These are phyloP conservation scores for Caenorhabditis sp. DNA, from an alignment of 2,888 invertebrate species.

Conservation along the genomic window DNA sequence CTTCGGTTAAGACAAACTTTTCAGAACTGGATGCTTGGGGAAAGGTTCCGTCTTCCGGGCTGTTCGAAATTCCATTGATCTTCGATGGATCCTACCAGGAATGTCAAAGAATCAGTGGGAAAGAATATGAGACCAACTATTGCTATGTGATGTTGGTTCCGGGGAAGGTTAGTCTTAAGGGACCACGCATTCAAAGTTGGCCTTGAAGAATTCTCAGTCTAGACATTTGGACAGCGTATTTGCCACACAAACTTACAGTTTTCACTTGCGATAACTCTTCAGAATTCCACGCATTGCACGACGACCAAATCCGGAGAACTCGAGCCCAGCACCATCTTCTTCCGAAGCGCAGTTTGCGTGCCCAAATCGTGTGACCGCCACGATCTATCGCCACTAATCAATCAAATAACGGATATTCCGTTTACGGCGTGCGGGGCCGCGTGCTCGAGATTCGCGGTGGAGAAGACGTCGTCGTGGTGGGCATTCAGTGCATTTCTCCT, in stretches of 20 bases:
- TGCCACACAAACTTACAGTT: no score
- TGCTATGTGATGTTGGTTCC: conserved; percentile 37
- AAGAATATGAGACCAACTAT: conserved; percentile 48
- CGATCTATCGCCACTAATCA: conserved; percentile 26
- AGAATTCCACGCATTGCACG: conserved; percentile 13
- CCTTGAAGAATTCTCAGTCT: not conserved
- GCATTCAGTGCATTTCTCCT: conserved; percentile 30
- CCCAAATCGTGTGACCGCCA: conserved; percentile 36
- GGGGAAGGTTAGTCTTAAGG: conserved; percentile 19
- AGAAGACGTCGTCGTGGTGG: conserved; percentile 44
- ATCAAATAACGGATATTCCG: conserved; percentile 8
- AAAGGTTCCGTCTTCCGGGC: conserved; percentile 19
- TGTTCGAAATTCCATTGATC: conserved; percentile 24
- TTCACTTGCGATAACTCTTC: no score
- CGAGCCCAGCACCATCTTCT: conserved; percentile 4
- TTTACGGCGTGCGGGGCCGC: conserved; percentile 32
- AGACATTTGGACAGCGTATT: no score
- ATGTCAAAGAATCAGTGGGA: conserved; percentile 38
- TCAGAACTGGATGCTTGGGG: conserved; percentile 49
- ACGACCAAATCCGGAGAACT: not conserved
- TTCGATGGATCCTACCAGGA: conserved; percentile 51
- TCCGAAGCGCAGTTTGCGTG: conserved; percentile 52
- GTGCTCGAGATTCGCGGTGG: conserved; percentile 26
- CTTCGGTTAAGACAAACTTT: not conserved
- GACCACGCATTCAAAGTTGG: no score